A percentile compares a stretch with the other conserved stretches of the same genome.
Evolutionary conservation across 1,140 invertebrate species (phyloP).

Genomic region (Streblospio benedicti): DNA sequence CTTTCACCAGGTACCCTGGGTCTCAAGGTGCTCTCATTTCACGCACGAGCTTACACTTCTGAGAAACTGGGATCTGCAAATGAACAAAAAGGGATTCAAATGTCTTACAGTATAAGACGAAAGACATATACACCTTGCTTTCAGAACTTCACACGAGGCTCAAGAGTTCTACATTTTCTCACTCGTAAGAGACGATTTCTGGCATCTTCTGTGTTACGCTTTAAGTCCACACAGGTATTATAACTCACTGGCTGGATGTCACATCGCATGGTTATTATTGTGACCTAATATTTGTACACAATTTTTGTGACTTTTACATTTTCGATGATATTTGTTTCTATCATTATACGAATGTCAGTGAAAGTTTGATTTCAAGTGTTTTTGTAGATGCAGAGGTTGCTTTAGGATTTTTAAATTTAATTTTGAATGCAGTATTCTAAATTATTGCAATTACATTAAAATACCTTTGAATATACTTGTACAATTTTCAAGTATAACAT

Average conservation of each 20-base stretch:
- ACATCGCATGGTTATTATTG: too few relatives aligned
- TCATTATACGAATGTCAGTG: not conserved
- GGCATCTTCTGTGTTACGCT: constrained; percentile 51
- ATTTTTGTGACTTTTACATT: too few relatives aligned
- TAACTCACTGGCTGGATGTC: too few relatives aligned
- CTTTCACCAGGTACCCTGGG: too few relatives aligned
- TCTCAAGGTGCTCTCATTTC: too few relatives aligned
- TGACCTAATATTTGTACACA: too few relatives aligned
- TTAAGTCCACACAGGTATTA: constrained; percentile 38
- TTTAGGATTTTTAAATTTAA: not conserved
- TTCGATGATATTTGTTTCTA: not conserved
- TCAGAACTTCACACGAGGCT: constrained; percentile 53
- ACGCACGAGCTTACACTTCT: too few relatives aligned
- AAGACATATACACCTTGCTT: constrained; percentile 24
- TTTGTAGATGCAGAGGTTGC: not conserved
- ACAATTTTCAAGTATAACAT: not conserved
- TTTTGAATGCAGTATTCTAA: not conserved
- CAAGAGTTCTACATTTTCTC: constrained; percentile 63
- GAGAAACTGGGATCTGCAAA: too few relatives aligned
- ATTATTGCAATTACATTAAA: not conserved
- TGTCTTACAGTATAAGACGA: not conserved
- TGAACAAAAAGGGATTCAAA: too few relatives aligned
- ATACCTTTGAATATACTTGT: not conserved
- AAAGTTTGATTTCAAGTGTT: not conserved
- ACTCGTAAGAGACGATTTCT: constrained; percentile 69